These are phyloP conservation scores for Maccullochella peelii DNA, from an alignment of 2,113 vertebrate species.

Conservation along the genomic window DNA sequence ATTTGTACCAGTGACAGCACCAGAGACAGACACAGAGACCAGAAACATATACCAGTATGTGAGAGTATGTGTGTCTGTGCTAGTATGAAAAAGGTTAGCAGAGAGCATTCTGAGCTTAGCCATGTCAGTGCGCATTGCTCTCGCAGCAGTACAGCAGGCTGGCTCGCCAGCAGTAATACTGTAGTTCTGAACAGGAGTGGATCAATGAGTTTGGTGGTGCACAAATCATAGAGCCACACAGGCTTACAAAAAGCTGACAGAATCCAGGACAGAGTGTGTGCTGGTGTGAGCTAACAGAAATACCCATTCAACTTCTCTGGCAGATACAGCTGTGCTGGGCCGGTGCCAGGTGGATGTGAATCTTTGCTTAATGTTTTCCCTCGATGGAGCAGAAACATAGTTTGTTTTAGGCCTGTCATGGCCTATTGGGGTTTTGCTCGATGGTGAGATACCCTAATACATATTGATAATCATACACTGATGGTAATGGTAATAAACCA, in stretches of 20 bases:
- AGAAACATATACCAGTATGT: no score
- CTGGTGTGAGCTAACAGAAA: slow-evolving; percentile 59
- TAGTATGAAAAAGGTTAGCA: background rate
- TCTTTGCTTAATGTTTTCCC: slow-evolving; percentile 67
- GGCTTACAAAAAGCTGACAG: slow-evolving; percentile 71
- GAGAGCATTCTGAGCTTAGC: slow-evolving; percentile 1
- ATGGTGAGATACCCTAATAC: slow-evolving; percentile 66
- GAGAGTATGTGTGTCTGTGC: background rate
- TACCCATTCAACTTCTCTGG: slow-evolving; percentile 66
- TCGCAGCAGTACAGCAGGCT: background rate
- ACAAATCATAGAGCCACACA: slow-evolving; percentile 76
- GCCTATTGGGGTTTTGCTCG: slow-evolving; percentile 61
- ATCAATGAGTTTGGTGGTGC: slow-evolving; percentile 75
- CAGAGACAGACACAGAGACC: background rate
- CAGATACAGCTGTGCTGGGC: slow-evolving; percentile 59
- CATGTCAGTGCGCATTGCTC: background rate
- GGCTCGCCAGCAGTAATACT: slow-evolving; percentile 54
- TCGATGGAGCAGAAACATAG: slow-evolving; percentile 59
- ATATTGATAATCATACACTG: slow-evolving; percentile 76
- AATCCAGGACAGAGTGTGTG: slow-evolving; percentile 31
- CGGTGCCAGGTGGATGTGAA: slow-evolving; percentile 49
- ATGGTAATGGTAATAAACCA: slow-evolving; percentile 77
- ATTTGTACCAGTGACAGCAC: background rate
- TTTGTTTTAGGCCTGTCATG: slow-evolving; percentile 72
- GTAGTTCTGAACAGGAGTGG: slow-evolving; percentile 72